Evolutionary conservation across 2,888 invertebrate species (phyloP).

Genomic region (Trypoxylon attenuatum): DNA sequence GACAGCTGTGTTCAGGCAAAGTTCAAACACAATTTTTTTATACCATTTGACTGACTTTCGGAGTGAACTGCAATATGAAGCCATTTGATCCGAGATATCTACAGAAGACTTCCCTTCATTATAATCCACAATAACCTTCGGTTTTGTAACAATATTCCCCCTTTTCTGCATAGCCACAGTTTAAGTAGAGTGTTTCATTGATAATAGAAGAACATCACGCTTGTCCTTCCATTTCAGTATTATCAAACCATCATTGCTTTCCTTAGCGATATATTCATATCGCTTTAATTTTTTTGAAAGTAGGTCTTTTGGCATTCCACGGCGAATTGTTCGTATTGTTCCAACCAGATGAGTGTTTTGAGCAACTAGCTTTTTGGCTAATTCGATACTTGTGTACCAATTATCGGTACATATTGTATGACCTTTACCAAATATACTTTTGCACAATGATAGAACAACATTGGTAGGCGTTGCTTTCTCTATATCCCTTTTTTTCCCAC

Average conservation of each 20-base stretch:
- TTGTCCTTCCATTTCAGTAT: slow-evolving; percentile 34
- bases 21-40: slow-evolving; percentile 18
- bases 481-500: slow-evolving; percentile 52
- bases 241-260: slow-evolving; percentile 27
- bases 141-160: slow-evolving; percentile 13
- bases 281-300: slow-evolving; percentile 29
- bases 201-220: slow-evolving; percentile 12
- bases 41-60: slow-evolving; percentile 12
- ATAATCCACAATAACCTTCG: slow-evolving; percentile 24
- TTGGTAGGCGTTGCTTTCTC: slow-evolving; percentile 52
- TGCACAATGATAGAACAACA: too few relatives aligned
- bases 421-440: slow-evolving; percentile 58
- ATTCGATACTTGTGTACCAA: slow-evolving; percentile 59
- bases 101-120: slow-evolving; percentile 21
- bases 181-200: slow-evolving; percentile 16
- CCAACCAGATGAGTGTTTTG: slow-evolving; percentile 28
- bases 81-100: slow-evolving; percentile 18
- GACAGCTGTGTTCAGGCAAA: slow-evolving; percentile 6
- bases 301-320: slow-evolving; percentile 25
- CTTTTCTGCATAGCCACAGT: slow-evolving; percentile 22
- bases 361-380: slow-evolving; percentile 18
- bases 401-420: too few relatives aligned
- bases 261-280: slow-evolving; percentile 29
- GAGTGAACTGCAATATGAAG: slow-evolving; percentile 3
- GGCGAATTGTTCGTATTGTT: slow-evolving; percentile 25